Evolutionary conservation across 1,140 invertebrate species (phyloP), one percentile per base, ranked within the genome.

Genomic region (Ctenoplectra terminalis): DNA sequence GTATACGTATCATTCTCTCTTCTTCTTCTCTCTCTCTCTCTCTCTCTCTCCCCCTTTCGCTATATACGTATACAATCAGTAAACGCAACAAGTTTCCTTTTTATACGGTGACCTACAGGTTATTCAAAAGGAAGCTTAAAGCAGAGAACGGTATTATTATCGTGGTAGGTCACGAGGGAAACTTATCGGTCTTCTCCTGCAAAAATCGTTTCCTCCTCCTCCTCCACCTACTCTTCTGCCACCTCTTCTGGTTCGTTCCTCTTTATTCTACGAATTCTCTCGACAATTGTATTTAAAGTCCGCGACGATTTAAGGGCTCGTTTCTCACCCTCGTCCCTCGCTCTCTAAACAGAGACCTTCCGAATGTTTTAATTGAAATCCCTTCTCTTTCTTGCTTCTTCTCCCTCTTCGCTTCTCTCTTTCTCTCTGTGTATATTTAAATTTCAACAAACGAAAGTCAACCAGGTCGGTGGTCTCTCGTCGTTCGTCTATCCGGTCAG

Each of bases 71-170:
- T 85, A 86, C 58, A 83, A 83, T 69, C 81, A 78, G 84, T 83
- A 80, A 86, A 86, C 80, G 84, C 84, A 86, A 86, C 84, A 86
- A 86, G 87, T 88, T 88, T 88, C 87, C 87, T 88, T 88, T 88
- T 88, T 88, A 88, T 88, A 87, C 86, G 86, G 78, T 87, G 87
- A 88, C 86, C 86, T 85, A 87, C 82, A 85, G 86, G 86, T 87
- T 88, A 87, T 88, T 88, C 87, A 88, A 88, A 87, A 85, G 87
- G 83, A 88, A 87, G 86, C 86, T 88, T 88, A 87, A 85, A 84
- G 83, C 83, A 81, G 80, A 81, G 87, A 72, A 79, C 87, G 81
- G 78, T 85, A 84, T 88, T 87, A 87, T 87, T 87, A 87, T 83
- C 79, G 82, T 70, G 77, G 50, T 83, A 87, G 85, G 85, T 82